Base-by-base conservation (phyloP, 2,113 vertebrate genomes). In the Cyrtonyx montezumae region DNA sequence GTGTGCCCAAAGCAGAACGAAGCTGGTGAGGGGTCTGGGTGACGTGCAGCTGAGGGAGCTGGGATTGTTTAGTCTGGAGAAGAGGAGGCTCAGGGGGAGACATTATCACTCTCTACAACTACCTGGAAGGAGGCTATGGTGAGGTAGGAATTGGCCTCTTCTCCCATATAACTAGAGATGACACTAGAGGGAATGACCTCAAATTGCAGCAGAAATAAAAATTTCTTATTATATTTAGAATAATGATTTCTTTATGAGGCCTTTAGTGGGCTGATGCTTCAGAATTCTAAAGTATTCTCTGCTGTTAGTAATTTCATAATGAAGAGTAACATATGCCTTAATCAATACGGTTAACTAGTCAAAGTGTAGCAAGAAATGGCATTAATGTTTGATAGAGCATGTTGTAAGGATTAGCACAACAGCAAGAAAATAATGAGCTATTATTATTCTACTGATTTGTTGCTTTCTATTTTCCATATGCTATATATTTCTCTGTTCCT, bases 391-490 rank as follows among this genome's bases (percentile, higher is more conserved):
- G n/a, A 49, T 22, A 49, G 21, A 91, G 22, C 26, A 32, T 13
- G 17, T 80, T 71, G 56, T 68, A 87, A 94, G 58, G 40, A 81
- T 93, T 65, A 93, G 46, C 67, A 77, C 37, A 89, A 71, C 23
- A 83, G 68, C 32, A 89, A 42, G 25, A 42, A 70, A 79, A 84
- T 79, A 55, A 93, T 49, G 51, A 63, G 43, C 79, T 94, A 92
- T 93, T 87, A 51, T 87, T 93, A 78, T 74, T 66, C 28, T 8
- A 11, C 15, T 9, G 18, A 0, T 49, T 56, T 70, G 55, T 55
- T 93, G 59, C 55, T 96, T 94, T 81, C 81, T 79, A 56, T 16
- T 94, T 96, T 94, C 51, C 3, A 0, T 87, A 15, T 61, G 71
- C 63, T 77, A 74, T 82, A 56, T 89, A 91, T 79, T 77, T 75